Conservation (phyloP, 2,113 vertebrate genomes). For the Nipponia nippon region DNA sequence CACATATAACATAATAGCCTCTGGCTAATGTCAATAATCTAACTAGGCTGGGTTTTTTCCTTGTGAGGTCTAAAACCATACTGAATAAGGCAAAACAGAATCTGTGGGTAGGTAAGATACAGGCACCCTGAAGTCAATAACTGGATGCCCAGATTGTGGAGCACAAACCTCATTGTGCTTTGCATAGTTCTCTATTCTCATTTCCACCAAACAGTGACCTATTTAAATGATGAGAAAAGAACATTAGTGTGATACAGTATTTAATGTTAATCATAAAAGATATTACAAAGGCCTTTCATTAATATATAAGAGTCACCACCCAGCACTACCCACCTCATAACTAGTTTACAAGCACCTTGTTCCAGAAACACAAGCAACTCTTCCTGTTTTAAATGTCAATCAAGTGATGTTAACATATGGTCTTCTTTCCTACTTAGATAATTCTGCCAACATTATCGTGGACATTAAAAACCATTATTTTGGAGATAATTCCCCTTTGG, state of each 20-base stretch:
- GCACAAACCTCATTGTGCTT: neutral
- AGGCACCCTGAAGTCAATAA: neutral
- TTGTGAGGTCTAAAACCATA: neutral
- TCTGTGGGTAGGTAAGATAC: neutral
- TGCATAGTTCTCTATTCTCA: neutral
- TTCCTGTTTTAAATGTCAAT: constrained; percentile 9
- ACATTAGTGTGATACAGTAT: neutral
- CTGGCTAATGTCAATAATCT: neutral
- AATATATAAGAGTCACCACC: neutral
- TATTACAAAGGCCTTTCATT: constrained; percentile 16
- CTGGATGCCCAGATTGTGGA: neutral
- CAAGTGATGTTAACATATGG: neutral
- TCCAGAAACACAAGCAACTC: neutral
- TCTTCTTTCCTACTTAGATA: neutral
- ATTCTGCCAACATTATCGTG: neutral
- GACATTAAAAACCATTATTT: neutral
- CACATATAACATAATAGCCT: neutral
- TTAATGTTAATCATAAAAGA: constrained; percentile 1
- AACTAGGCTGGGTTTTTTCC: neutral
- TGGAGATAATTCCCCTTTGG: neutral
- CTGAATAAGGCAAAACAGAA: neutral
- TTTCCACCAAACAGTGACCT: neutral
- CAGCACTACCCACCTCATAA: neutral
- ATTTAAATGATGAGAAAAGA: neutral
- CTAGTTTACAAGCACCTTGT: constrained; percentile 9